Conservation (phyloP, 92 coral and sea anemone genomes). For the Porites cylindrica region DNA sequence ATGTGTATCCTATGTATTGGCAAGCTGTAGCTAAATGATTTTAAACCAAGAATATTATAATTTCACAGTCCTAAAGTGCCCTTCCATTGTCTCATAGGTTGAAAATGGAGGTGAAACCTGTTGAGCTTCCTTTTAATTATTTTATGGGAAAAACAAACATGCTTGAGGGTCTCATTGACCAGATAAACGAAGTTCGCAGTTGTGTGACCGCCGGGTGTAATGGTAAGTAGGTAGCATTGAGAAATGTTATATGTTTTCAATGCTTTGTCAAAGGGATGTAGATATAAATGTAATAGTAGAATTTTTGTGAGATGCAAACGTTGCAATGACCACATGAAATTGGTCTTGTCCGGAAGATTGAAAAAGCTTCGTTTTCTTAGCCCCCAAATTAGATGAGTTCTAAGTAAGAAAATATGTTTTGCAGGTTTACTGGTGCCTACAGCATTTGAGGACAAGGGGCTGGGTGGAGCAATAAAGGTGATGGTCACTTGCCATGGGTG, state of each 20-base stretch:
- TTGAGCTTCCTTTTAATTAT: slow-evolving; percentile 3
- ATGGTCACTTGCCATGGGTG: slow-evolving; percentile 53
- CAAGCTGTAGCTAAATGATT: too few species aligned
- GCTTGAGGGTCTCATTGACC: slow-evolving; percentile 11
- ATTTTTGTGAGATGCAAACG: neutral
- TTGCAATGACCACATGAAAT: too few species aligned
- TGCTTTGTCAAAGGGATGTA: neutral
- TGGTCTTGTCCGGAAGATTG: neutral
- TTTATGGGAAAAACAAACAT: slow-evolving; percentile 18
- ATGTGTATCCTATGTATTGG: too few species aligned
- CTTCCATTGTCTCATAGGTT: neutral
- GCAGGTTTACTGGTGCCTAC: slow-evolving; percentile 57
- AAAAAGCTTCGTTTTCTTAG: neutral
- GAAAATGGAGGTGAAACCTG: neutral
- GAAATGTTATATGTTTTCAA: neutral
- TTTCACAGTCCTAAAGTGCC: neutral
- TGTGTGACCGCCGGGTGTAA: slow-evolving; percentile 2
- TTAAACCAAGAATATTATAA: too few species aligned
- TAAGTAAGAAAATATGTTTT: neutral
- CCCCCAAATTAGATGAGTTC: neutral
- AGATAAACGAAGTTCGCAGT: neutral
- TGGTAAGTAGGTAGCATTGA: neutral
- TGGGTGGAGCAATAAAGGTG: slow-evolving; percentile 53
- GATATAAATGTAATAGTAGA: neutral
- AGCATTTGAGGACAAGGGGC: slow-evolving; percentile 30